phyloP scores from a whole-genome alignment of 2,888 invertebrate species.

The Creontiades dilutus region DNA sequence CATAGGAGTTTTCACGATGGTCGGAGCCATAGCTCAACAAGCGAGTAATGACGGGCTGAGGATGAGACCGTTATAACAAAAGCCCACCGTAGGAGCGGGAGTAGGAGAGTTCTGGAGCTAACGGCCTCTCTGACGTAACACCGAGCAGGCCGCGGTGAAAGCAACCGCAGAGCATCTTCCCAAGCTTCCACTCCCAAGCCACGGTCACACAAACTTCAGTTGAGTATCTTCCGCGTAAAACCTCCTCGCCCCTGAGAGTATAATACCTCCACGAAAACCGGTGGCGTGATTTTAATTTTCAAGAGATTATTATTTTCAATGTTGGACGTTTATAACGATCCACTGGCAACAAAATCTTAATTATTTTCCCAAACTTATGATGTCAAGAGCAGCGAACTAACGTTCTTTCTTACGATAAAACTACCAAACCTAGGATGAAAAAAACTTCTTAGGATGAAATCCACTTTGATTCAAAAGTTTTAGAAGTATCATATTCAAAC shows the following conservation, averaged over 20 bases:
- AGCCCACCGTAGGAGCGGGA: background rate
- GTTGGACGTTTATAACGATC: no score
- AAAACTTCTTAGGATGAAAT: no score
- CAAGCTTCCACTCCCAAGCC: background rate
- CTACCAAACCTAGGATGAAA: no score
- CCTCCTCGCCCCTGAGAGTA: background rate
- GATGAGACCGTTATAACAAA: background rate
- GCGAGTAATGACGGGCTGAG: background rate
- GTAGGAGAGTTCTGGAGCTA: background rate
- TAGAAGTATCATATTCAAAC: no score
- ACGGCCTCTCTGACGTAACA: background rate
- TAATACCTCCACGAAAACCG: no score
- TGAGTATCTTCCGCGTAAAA: background rate
- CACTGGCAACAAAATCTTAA: no score
- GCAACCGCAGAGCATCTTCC: background rate
- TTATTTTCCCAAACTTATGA: no score
- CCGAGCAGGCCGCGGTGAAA: background rate
- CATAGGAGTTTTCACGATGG: background rate
- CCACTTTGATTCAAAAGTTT: no score
- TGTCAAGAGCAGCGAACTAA: no score
- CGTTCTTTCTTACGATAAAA: no score
- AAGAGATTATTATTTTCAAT: no score
- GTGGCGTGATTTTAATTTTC: no score
- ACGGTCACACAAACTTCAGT: conserved; percentile 1
- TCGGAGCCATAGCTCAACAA: background rate